Evolutionary conservation across 2,797 vertebrate species (phyloP).

Genomic region (Kryptopterus vitreolus): DNA sequence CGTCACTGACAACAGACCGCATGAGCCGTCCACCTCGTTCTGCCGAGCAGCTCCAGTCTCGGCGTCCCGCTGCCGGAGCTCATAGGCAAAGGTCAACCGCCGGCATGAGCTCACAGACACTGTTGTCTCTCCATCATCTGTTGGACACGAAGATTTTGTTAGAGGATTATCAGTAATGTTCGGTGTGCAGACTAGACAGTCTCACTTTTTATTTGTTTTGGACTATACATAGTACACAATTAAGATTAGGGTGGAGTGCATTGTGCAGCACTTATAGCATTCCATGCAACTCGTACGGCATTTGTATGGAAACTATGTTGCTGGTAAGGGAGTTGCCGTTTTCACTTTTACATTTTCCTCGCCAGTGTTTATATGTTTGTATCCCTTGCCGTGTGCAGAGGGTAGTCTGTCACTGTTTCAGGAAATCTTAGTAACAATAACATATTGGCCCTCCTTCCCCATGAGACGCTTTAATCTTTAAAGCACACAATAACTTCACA

Average conservation of each 20-base stretch:
- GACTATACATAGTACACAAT: background rate
- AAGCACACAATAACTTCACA: slow-evolving; percentile 50
- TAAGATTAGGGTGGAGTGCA: background rate
- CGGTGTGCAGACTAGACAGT: background rate
- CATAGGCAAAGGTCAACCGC: slow-evolving; percentile 74
- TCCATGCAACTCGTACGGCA: background rate
- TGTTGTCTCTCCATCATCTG: slow-evolving; percentile 76
- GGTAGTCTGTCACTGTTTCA: slow-evolving; percentile 42
- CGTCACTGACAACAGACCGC: slow-evolving; percentile 70
- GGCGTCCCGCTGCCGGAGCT: slow-evolving; percentile 71
- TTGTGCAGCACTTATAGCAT: background rate
- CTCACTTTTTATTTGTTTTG: background rate
- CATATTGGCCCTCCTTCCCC: slow-evolving; percentile 39
- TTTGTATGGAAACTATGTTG: background rate
- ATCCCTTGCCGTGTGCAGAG: slow-evolving; percentile 39
- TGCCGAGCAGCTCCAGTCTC: slow-evolving; percentile 62
- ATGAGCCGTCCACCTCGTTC: slow-evolving; percentile 58
- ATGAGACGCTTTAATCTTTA: slow-evolving; percentile 48
- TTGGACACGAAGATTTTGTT: slow-evolving; percentile 33
- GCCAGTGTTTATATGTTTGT: slow-evolving; percentile 39
- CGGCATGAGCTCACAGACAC: slow-evolving; percentile 69
- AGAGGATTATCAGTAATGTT: slow-evolving; percentile 3
- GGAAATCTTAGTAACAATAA: slow-evolving; percentile 51
- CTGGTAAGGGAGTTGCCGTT: slow-evolving; percentile 31
- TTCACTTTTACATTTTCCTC: slow-evolving; percentile 37